Evolutionary conservation across 2,797 vertebrate genomes (phyloP).

Genomic region (Sciurus vulgaris): DNA sequence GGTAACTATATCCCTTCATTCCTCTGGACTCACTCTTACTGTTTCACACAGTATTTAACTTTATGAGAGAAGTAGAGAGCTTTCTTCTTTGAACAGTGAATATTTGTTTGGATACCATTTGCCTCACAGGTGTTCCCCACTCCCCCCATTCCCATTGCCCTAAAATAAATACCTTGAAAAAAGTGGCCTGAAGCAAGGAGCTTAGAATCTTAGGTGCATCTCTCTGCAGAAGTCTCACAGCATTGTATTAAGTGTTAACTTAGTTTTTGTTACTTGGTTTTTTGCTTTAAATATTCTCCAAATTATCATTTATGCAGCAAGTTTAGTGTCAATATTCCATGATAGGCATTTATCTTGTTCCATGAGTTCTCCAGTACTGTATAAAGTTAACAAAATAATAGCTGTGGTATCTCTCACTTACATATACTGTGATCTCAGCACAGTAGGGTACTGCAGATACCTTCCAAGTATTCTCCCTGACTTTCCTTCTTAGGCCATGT

Average conservation of each 20-base stretch:
- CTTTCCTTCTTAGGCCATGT: constrained; percentile 53
- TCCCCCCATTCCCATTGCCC: not conserved
- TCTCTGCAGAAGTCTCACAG: constrained; percentile 33
- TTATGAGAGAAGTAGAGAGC: constrained; percentile 21
- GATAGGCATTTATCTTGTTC: constrained; percentile 61
- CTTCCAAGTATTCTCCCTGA: constrained; percentile 53
- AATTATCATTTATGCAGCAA: constrained; percentile 67
- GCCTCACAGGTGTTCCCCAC: constrained; percentile 42
- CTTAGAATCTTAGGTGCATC: not conserved
- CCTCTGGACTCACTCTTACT: constrained; percentile 61
- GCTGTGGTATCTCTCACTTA: constrained; percentile 48
- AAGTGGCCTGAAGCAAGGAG: not conserved
- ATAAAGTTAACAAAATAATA: constrained; percentile 55
- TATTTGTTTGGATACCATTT: constrained; percentile 51
- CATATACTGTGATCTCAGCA: constrained; percentile 60
- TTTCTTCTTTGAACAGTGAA: constrained; percentile 43
- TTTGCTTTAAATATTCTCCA: constrained; percentile 62
- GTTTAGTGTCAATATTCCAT: constrained; percentile 62
- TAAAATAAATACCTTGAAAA: constrained; percentile 20
- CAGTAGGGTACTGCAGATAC: constrained; percentile 44
- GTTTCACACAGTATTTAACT: constrained; percentile 24
- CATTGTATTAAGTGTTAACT: constrained; percentile 27
- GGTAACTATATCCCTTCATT: constrained; percentile 47
- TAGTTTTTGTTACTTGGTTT: constrained; percentile 42
- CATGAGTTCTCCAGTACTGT: constrained; percentile 65